Percentiles rank a stretch among this genome's conserved stretches.
Conservation (phyloP, 2,113 vertebrate species). For the Rhea pennata region DNA sequence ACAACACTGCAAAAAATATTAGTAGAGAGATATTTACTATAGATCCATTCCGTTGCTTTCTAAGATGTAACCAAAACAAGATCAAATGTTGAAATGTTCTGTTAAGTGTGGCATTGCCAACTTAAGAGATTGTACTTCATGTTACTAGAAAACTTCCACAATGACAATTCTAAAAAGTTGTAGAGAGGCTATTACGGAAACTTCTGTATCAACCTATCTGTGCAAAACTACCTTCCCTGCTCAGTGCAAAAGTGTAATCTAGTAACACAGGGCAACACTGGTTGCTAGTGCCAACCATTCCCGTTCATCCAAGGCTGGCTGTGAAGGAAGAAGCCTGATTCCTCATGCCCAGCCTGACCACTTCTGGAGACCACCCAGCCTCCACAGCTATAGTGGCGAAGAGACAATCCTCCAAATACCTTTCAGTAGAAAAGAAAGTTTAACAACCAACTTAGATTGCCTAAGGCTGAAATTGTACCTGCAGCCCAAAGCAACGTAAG, state of each 20-base stretch:
- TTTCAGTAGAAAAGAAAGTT: not conserved
- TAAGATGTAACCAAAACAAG: not conserved
- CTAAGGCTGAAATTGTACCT: not conserved
- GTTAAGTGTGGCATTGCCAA: not conserved
- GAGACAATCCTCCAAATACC: not conserved
- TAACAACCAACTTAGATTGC: not conserved
- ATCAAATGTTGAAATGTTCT: rapidly evolving
- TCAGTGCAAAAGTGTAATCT: not conserved
- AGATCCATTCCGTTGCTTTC: not conserved
- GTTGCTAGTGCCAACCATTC: not conserved
- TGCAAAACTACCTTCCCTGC: not conserved
- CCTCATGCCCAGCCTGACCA: rapidly evolving
- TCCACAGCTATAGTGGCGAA: not conserved
- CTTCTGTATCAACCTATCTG: not conserved
- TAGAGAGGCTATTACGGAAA: not conserved
- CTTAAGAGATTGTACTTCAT: not conserved
- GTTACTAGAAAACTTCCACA: not conserved
- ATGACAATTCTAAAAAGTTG: not conserved
- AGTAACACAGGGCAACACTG: rapidly evolving
- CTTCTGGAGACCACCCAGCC: not conserved
- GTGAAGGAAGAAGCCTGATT: not conserved
- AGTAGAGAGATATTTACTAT: rapidly evolving
- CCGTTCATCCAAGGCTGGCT: not conserved
- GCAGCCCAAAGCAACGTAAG: not conserved
- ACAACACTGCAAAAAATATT: not conserved